Conservation (phyloP, 2,113 vertebrate genomes). For the Microtus oregoni region DNA sequence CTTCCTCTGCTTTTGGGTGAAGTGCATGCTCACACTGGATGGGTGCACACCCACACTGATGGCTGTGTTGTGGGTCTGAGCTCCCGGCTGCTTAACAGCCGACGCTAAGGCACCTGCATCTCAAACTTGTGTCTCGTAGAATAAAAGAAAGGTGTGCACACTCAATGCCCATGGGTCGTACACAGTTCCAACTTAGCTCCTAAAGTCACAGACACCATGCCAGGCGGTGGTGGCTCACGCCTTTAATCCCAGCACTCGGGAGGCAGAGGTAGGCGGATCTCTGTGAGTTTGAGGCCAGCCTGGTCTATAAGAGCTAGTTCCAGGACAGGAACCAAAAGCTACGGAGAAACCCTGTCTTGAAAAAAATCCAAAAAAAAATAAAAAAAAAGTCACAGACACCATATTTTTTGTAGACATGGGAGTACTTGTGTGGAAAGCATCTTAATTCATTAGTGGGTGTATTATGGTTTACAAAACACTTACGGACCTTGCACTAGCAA, state of each 20-base stretch:
- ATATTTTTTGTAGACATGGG: background rate
- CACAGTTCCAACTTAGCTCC: background rate
- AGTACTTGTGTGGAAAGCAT: constrained; percentile 20
- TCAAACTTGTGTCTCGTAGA: background rate
- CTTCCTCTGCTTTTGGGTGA: constrained; percentile 72
- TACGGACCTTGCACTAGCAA: background rate
- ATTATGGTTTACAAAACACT: background rate
- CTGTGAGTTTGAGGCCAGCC: too few species aligned
- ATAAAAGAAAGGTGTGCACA: background rate
- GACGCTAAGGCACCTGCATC: background rate
- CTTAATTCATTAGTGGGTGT: background rate
- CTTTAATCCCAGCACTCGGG: too few species aligned
- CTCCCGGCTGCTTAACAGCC: constrained; percentile 53
- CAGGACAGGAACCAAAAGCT: too few species aligned
- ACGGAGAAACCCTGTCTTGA: too few species aligned
- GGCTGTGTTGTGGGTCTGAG: background rate
- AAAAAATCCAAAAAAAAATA: too few species aligned
- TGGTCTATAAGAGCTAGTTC: too few species aligned
- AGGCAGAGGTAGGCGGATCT: too few species aligned
- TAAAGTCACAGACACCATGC: background rate
- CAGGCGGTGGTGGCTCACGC: too few species aligned
- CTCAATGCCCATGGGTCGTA: background rate
- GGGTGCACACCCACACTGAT: background rate
- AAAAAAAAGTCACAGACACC: background rate
- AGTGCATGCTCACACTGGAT: background rate